Percentiles rank a stretch among this genome's conserved stretches.
phyloP scores from a whole-genome alignment of 2,888 invertebrate genomes.

The Sthenelais limicola region DNA sequence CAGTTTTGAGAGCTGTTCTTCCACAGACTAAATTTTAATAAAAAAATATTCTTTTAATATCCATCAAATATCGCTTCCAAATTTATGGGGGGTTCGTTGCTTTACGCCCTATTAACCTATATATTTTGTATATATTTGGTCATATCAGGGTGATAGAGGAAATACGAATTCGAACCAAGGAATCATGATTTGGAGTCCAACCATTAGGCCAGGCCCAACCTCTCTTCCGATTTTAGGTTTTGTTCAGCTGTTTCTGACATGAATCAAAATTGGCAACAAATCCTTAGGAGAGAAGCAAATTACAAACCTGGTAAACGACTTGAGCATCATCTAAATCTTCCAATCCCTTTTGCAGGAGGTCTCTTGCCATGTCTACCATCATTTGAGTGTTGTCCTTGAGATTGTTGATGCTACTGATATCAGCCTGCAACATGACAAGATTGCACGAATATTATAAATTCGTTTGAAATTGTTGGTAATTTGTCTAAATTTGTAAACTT shows the following conservation, averaged over 20 bases:
- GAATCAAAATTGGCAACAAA: no score
- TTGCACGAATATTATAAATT: no score
- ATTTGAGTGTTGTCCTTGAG: conserved; percentile 22
- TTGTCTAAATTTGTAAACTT: not conserved
- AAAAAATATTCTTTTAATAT: conserved; percentile 2
- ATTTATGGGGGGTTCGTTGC: no score
- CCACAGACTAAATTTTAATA: conserved; percentile 58
- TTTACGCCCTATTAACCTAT: no score
- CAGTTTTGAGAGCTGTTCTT: conserved; percentile 57
- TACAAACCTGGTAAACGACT: conserved; percentile 53
- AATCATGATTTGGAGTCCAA: no score
- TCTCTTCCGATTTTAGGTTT: no score
- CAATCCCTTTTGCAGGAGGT: conserved; percentile 67
- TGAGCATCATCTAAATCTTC: conserved; percentile 65
- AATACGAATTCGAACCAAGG: no score
- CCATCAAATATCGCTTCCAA: not conserved
- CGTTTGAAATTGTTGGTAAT: not conserved
- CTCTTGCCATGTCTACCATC: conserved; percentile 76
- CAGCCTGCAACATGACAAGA: conserved; percentile 32
- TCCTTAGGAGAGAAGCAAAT: no score
- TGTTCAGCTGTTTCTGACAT: no score
- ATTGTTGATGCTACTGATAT: conserved; percentile 27
- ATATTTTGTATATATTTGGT: no score
- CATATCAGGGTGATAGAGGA: no score
- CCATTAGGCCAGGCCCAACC: no score